Evolutionary conservation across 1,140 invertebrate genomes (phyloP).

Genomic region (Oryzaephilus surinamensis): DNA sequence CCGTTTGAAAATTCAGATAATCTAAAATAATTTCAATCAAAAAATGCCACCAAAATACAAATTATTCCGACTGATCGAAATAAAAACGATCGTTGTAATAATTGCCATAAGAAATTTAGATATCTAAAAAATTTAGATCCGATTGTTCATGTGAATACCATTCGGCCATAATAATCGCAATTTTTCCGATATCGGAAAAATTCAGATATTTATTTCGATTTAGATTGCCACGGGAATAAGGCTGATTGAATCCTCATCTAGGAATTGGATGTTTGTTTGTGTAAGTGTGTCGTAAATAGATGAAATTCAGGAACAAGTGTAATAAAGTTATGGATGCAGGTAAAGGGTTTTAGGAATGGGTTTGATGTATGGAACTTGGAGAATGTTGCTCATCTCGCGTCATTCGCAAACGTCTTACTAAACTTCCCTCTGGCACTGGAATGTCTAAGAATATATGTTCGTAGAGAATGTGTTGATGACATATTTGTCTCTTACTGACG

Average conservation of each 20-base stretch:
- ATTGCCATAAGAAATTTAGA: too few relatives aligned
- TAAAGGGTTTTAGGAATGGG: conserved; percentile 21
- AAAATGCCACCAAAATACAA: too few relatives aligned
- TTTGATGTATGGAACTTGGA: conserved; percentile 33
- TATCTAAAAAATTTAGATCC: not conserved
- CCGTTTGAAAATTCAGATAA: too few relatives aligned
- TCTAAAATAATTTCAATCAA: too few relatives aligned
- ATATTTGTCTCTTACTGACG: conserved; percentile 32
- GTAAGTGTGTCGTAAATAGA: too few relatives aligned
- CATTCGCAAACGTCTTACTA: conserved; percentile 31
- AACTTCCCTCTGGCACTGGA: conserved; percentile 24
- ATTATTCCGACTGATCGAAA: too few relatives aligned
- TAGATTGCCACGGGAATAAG: too few relatives aligned
- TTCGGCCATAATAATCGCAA: not conserved
- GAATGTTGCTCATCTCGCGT: conserved; percentile 31
- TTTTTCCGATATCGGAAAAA: not conserved
- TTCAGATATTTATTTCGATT: too few relatives aligned
- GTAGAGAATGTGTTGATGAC: conserved; percentile 30
- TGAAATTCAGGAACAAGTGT: conserved; percentile 11
- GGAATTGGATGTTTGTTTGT: too few relatives aligned
- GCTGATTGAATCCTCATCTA: too few relatives aligned
- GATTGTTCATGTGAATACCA: too few relatives aligned
- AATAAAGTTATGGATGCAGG: conserved; percentile 13
- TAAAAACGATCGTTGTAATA: too few relatives aligned
- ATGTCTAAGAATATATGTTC: conserved; percentile 25